Evolutionary conservation across 2,113 vertebrate genomes (phyloP).

Genomic region (Halcyon malimbica): DNA sequence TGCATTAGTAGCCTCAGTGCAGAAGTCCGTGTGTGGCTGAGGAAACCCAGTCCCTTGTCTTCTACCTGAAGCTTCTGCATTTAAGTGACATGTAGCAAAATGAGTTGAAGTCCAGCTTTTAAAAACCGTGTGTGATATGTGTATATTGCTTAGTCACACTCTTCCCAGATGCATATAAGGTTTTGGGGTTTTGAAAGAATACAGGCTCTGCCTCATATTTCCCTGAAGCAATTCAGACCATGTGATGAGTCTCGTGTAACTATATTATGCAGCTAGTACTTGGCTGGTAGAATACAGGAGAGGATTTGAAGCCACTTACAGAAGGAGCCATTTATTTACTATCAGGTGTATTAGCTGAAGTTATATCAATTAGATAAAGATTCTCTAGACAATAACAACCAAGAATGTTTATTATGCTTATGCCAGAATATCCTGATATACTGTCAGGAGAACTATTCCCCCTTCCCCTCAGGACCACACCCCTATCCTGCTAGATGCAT

Average conservation of each 20-base stretch:
- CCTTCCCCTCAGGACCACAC: background rate
- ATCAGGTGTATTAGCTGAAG: background rate
- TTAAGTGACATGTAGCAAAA: background rate
- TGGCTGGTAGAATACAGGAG: background rate
- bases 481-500: background rate
- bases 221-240: background rate
- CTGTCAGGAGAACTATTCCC: background rate
- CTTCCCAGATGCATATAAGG: background rate
- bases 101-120: background rate
- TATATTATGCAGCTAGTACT: background rate
- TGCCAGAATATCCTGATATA: background rate
- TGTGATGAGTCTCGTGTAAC: background rate
- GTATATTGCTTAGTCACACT: background rate
- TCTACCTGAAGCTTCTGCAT: background rate
- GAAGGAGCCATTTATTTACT: background rate
- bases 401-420: background rate
- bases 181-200: background rate
- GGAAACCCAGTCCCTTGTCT: background rate
- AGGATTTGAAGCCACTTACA: background rate
- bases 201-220: background rate
- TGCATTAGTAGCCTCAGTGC: background rate
- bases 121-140: background rate
- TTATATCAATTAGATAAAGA: background rate
- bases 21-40: background rate
- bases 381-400: background rate